These are phyloP conservation scores for Anticlea derivata DNA, from an alignment of 2,888 invertebrate species.

Conservation along the genomic window DNA sequence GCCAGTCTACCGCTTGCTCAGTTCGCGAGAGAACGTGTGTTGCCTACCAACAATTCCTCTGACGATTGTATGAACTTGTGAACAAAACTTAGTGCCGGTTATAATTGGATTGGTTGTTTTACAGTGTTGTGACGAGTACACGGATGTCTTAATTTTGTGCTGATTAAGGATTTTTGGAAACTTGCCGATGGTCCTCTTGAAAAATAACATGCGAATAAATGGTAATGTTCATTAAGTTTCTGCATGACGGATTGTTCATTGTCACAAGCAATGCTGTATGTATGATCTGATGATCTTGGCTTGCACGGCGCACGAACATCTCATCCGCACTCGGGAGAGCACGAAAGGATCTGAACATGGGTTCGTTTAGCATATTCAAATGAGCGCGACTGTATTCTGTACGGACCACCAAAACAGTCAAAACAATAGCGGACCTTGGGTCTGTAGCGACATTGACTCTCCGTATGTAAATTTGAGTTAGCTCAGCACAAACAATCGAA, in stretches of 20 bases:
- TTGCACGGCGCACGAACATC: slow-evolving; percentile 73
- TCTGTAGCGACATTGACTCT: slow-evolving; percentile 76
- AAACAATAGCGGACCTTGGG: slow-evolving; percentile 79
- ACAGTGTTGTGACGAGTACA: slow-evolving; percentile 72
- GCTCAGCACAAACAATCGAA: slow-evolving; percentile 75
- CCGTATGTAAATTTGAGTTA: slow-evolving; percentile 75
- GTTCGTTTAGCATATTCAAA: slow-evolving; percentile 65
- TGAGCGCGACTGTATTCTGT: slow-evolving; percentile 61
- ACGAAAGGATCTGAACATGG: slow-evolving; percentile 38
- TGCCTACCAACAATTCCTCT: slow-evolving; percentile 30
- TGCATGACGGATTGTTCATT: slow-evolving; percentile 70
- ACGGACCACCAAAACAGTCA: slow-evolving; percentile 74
- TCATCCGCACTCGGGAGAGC: slow-evolving; percentile 52
- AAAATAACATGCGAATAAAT: slow-evolving; percentile 82
- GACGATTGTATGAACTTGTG: slow-evolving; percentile 60
- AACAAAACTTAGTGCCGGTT: slow-evolving; percentile 64
- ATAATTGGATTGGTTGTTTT: slow-evolving; percentile 67
- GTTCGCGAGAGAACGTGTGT: slow-evolving; percentile 47
- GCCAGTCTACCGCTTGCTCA: slow-evolving; percentile 60
- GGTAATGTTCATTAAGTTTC: slow-evolving; percentile 70
- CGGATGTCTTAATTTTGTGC: slow-evolving; percentile 65
- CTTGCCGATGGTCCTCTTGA: slow-evolving; percentile 79
- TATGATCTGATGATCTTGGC: slow-evolving; percentile 75
- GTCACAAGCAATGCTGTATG: slow-evolving; percentile 60
- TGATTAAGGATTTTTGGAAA: slow-evolving; percentile 50